These are phyloP conservation scores for Pseudococcus longispinus DNA, from an alignment of 2,888 invertebrate species.

Conservation along the genomic window DNA sequence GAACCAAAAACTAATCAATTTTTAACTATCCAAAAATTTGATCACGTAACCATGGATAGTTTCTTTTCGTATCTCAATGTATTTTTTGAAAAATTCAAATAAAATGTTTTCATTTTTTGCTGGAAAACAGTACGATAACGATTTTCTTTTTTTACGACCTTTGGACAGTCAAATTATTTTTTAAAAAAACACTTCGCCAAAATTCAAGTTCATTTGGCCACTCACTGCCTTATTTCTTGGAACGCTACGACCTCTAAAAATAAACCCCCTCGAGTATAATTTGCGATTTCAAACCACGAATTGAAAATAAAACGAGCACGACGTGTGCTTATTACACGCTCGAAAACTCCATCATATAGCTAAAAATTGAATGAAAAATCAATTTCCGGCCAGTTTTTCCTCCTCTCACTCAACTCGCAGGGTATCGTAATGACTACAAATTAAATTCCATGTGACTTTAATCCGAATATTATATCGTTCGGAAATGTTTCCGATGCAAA, in stretches of 20 bases:
- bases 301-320: background rate
- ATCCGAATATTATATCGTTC: background rate
- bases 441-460: slow-evolving; percentile 11
- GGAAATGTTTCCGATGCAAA: slow-evolving; percentile 3
- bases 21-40: too few species aligned
- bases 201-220: background rate
- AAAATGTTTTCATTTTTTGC: too few species aligned
- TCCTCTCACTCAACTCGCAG: background rate
- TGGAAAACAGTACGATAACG: too few species aligned
- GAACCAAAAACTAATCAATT: too few species aligned
- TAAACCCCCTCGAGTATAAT: background rate
- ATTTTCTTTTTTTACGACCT: background rate
- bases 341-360: background rate
- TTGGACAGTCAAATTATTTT: background rate
- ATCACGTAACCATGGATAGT: too few species aligned
- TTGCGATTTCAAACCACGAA: background rate
- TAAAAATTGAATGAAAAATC: slow-evolving; percentile 36
- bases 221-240: too few species aligned
- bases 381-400: background rate
- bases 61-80: too few species aligned
- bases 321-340: background rate
- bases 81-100: too few species aligned
- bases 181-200: background rate
- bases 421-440: slow-evolving; percentile 10
- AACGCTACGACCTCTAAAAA: too few species aligned